Evolutionary conservation across 2,113 vertebrate genomes (phyloP).

Genomic region (Gymnarchus niloticus): DNA sequence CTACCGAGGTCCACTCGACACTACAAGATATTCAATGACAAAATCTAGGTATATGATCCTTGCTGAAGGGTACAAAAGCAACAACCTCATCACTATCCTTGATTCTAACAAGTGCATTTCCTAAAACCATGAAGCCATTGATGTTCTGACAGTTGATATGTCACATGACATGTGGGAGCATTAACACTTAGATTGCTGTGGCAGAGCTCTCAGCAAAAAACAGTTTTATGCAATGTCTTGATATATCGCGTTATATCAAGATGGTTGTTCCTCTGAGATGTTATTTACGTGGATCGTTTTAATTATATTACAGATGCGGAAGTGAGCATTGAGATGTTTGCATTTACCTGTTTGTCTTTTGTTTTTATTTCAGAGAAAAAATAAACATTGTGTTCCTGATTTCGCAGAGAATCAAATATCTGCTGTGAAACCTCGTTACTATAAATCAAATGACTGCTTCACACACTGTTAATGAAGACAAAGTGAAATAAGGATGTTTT

Average conservation of each 20-base stretch:
- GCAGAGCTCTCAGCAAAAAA: not conserved
- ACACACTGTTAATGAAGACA: slow-evolving; percentile 59
- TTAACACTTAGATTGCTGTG: not conserved
- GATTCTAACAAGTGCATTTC: not conserved
- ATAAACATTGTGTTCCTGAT: slow-evolving; percentile 26
- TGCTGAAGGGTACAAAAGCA: not conserved
- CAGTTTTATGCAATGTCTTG: too few species aligned
- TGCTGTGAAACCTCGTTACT: slow-evolving; percentile 47
- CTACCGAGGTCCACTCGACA: not conserved
- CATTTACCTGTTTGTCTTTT: slow-evolving; percentile 38
- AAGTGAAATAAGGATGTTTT: slow-evolving; percentile 65
- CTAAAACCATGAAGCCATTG: not conserved
- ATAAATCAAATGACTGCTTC: slow-evolving; percentile 50
- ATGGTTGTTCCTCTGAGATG: not conserved
- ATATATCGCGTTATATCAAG: too few species aligned
- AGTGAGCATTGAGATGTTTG: slow-evolving; percentile 19
- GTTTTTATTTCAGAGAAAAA: slow-evolving; percentile 27
- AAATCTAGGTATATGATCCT: not conserved
- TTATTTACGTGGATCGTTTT: too few species aligned
- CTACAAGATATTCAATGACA: not conserved
- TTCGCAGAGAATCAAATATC: slow-evolving; percentile 39
- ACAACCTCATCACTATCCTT: not conserved
- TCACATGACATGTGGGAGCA: not conserved
- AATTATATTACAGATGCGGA: not conserved
- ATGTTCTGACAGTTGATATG: not conserved